Evolutionary conservation across 2,888 invertebrate species (phyloP).

Genomic region (Pheosia gnoma): DNA sequence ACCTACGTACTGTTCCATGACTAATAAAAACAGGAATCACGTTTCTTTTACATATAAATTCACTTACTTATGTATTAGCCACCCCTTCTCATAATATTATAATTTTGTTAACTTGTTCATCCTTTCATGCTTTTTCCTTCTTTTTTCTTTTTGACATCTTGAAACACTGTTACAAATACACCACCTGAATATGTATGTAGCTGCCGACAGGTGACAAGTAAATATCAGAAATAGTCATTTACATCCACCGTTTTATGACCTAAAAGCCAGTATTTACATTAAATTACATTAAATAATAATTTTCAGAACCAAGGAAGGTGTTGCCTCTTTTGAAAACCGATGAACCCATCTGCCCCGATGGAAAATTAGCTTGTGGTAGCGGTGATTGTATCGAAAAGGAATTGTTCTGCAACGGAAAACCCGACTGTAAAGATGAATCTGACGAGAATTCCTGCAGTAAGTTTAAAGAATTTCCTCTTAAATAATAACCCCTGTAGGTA

Average conservation of each 20-base stretch:
- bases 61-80: slow-evolving; percentile 29
- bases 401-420: slow-evolving; percentile 96
- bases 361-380: slow-evolving; percentile 95
- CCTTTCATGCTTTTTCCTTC: slow-evolving; percentile 62
- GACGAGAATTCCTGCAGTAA: slow-evolving; percentile 98
- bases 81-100: slow-evolving; percentile 25
- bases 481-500: background rate
- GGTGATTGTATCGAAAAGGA: slow-evolving; percentile 96
- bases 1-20: background rate
- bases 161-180: slow-evolving; percentile 56
- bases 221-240: background rate
- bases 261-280: background rate
- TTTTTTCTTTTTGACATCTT: slow-evolving; percentile 48
- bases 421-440: slow-evolving; percentile 96
- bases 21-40: slow-evolving; percentile 1
- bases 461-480: slow-evolving; percentile 64
- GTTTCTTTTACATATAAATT: slow-evolving; percentile 8
- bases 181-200: slow-evolving; percentile 34
- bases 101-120: slow-evolving; percentile 44
- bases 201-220: background rate
- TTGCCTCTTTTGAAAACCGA: slow-evolving; percentile 96
- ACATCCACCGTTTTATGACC: background rate
- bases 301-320: slow-evolving; percentile 94
- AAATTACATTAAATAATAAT: slow-evolving; percentile 14
- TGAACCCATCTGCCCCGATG: slow-evolving; percentile 95